Percentiles rank a stretch among this genome's conserved stretches.
Evolutionary conservation across 2,113 vertebrate species (phyloP).

Genomic region (Nibea coibor): DNA sequence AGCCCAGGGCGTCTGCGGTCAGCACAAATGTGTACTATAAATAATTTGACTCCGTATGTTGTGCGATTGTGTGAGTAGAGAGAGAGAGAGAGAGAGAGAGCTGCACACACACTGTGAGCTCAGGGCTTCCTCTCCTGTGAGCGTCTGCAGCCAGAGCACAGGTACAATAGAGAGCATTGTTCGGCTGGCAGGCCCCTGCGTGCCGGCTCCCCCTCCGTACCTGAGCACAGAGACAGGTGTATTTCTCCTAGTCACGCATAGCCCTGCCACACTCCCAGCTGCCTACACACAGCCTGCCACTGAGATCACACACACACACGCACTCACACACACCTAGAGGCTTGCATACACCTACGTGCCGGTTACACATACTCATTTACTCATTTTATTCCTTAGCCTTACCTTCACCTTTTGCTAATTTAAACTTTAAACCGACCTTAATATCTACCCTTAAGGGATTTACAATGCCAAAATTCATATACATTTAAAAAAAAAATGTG

Average conservation of each 20-base stretch:
- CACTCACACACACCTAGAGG: slow-evolving; percentile 46
- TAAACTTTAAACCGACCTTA: not conserved
- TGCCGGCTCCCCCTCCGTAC: slow-evolving; percentile 84
- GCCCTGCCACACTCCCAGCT: slow-evolving; percentile 78
- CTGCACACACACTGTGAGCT: slow-evolving; percentile 71
- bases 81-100: slow-evolving; percentile 26
- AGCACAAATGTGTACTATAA: slow-evolving; percentile 80
- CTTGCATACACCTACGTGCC: not conserved
- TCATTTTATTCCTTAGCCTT: not conserved
- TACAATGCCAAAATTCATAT: not conserved
- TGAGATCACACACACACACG: slow-evolving; percentile 32
- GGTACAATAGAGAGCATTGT: slow-evolving; percentile 91
- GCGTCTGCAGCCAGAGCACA: slow-evolving; percentile 78
- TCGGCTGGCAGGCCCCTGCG: slow-evolving; percentile 87
- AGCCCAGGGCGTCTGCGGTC: slow-evolving; percentile 81
- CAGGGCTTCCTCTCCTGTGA: slow-evolving; percentile 82
- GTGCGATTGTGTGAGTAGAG: slow-evolving; percentile 59
- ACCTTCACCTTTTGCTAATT: not conserved
- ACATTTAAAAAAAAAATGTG: not conserved
- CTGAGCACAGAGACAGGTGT: slow-evolving; percentile 90
- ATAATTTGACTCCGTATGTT: slow-evolving; percentile 69
- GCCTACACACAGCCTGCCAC: slow-evolving; percentile 64
- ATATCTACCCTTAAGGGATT: not conserved
- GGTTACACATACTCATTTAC: not conserved
- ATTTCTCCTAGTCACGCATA: slow-evolving; percentile 87